Base-by-base conservation (phyloP, 1,140 invertebrate genomes). In the Heterodera schachtii region DNA sequence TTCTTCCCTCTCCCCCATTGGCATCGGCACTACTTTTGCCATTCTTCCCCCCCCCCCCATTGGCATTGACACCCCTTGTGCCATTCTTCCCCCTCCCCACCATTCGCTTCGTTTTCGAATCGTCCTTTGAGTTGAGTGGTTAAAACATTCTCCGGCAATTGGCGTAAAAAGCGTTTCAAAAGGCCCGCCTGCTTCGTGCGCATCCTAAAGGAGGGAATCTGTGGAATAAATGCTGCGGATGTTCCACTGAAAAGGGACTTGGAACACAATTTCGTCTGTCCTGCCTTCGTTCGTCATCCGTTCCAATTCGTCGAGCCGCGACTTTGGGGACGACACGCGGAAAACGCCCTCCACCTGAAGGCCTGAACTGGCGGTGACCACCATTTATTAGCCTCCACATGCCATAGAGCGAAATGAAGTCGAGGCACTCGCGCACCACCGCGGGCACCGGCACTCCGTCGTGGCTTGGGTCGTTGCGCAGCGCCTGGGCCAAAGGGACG, bases 101-200 rank as follows among this genome's bases (percentile, higher is more conserved):
- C 71, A 11, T 21, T 52, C 13, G 46, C 71, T n/a, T 66, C 47
- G 21, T 19, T 19, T 46, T 84, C 80, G 71, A 84, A 85, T 60
- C 70, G 47, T n/a, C 71, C 19, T 47, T 52, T 49, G 19, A 85
- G 73, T 67, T 46, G 60, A 60, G 60, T 7, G 5, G 81, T 85
- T 2, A 84, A 66, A 79, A 83, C 71, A 19, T 85, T 49, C 31
- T 80, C 83, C 16, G 82, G 84, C 16, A 85, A 70, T 73, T 83
- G 84, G n/a, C 57, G 80, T 16, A 83, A 66, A 79, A 89, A 87
- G 16, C 85, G 67, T 67, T 87, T 87, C 46, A 87, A 64, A 43
- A 87, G 69, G 8, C 84, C 85, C 9, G 87, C 87, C 87, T 21
- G 86, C 86, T 19, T 87, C 87, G 52, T 87, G 86, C 2, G 84